Conservation (phyloP, 2,797 vertebrate genomes). For the Oceanodroma leucorhoa region DNA sequence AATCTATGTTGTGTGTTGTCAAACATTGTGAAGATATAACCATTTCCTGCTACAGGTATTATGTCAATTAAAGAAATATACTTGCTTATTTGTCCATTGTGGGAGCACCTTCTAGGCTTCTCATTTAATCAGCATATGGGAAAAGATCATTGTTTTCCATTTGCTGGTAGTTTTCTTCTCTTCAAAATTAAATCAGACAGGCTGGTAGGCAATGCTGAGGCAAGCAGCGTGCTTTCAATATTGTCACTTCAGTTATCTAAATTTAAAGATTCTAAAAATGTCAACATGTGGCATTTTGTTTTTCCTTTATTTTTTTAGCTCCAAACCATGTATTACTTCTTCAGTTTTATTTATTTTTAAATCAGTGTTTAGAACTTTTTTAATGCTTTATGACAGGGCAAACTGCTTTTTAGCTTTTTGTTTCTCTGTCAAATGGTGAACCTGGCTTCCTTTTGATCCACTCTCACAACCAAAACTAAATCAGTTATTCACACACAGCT, state of each 20-base stretch:
- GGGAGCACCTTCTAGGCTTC: neutral
- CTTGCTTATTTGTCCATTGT: neutral
- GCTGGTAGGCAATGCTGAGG: neutral
- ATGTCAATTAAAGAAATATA: slow-evolving; percentile 14
- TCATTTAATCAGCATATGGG: neutral
- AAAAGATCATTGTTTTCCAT: neutral
- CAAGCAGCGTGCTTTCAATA: neutral
- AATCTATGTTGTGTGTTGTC: neutral
- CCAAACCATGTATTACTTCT: neutral
- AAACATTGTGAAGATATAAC: neutral
- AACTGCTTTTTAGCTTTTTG: neutral
- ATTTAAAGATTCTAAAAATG: neutral
- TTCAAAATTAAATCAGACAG: neutral
- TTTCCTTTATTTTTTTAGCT: neutral
- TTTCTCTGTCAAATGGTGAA: neutral
- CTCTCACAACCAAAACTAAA: neutral
- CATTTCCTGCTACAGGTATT: neutral
- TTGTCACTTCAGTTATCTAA: neutral
- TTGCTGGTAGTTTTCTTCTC: neutral
- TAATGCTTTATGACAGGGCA: neutral
- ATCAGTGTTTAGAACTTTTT: neutral
- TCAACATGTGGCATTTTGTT: neutral
- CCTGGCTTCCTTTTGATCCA: slow-evolving; percentile 10
- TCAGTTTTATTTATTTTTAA: neutral
- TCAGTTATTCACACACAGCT: slow-evolving; percentile 12